These are phyloP conservation scores for Henricia sp. DNA, from an alignment of 53 echinoderm and acorn worm genomes.

Conservation along the genomic window DNA sequence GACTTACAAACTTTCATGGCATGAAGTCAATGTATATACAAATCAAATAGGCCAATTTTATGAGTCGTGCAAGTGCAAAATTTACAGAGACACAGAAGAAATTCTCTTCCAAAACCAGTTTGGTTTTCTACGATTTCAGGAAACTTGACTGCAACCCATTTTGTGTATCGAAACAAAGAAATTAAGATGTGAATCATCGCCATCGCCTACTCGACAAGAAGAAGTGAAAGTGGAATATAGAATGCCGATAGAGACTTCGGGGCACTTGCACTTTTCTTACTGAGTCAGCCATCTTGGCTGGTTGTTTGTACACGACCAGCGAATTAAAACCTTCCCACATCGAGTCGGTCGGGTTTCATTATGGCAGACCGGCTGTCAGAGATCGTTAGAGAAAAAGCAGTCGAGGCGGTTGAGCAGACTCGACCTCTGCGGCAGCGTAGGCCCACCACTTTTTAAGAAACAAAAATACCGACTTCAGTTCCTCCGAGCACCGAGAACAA, in stretches of 20 bases:
- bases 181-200: too few species aligned
- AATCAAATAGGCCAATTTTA: too few species aligned
- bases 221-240: constrained; percentile 24
- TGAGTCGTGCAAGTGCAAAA: too few species aligned
- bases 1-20: too few species aligned
- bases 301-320: constrained; percentile 35
- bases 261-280: constrained; percentile 43
- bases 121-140: too few species aligned
- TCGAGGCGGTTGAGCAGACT: constrained; percentile 1
- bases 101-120: too few species aligned
- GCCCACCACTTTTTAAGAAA: not conserved
- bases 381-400: constrained; percentile 40
- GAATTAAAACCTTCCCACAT: constrained; percentile 44
- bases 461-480: not conserved
- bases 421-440: not conserved
- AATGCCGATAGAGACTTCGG: constrained; percentile 15
- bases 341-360: constrained; percentile 45
- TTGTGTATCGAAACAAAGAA: too few species aligned
- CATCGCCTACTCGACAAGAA: too few species aligned
- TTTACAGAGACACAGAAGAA: too few species aligned
- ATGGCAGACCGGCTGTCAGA: constrained; percentile 44
- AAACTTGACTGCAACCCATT: too few species aligned
- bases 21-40: too few species aligned
- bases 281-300: constrained; percentile 39
- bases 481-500: too few species aligned